Conservation (phyloP, 2,888 invertebrate genomes). For the Deroplatys truncata region DNA sequence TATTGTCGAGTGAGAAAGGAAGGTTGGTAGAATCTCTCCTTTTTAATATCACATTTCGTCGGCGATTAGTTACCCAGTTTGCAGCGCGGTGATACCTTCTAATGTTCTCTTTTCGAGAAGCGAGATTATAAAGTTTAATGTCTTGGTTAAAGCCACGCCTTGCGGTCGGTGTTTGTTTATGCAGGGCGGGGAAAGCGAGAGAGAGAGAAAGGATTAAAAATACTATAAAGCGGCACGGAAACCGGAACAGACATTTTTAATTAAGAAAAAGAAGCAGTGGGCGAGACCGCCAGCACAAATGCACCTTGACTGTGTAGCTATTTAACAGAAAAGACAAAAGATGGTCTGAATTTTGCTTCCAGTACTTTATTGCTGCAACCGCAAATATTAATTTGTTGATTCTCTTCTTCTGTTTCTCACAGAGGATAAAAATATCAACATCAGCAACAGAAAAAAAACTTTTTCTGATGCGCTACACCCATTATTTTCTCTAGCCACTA, state of each 20-base stretch:
- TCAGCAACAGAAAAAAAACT: no score
- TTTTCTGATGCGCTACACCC: no score
- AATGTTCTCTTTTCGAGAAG: not conserved
- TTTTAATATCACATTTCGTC: not conserved
- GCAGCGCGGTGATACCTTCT: not conserved
- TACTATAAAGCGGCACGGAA: not conserved
- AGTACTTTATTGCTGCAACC: no score
- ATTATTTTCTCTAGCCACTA: no score
- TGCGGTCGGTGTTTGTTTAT: not conserved
- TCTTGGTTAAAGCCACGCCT: not conserved
- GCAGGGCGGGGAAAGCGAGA: no score
- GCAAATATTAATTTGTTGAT: no score
- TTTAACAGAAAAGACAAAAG: not conserved
- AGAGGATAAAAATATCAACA: no score
- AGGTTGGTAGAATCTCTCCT: not conserved
- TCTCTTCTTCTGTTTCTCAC: no score
- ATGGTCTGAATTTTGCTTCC: no score
- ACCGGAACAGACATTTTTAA: conserved; percentile 8
- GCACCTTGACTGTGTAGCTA: not conserved
- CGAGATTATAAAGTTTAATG: not conserved
- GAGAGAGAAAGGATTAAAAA: not conserved
- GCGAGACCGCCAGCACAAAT: not conserved
- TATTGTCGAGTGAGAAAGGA: not conserved
- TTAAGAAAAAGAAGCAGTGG: not conserved
- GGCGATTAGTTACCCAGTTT: not conserved